These are phyloP conservation scores for Silurus aristotelis DNA, from an alignment of 2,797 vertebrate genomes.

Conservation along the genomic window DNA sequence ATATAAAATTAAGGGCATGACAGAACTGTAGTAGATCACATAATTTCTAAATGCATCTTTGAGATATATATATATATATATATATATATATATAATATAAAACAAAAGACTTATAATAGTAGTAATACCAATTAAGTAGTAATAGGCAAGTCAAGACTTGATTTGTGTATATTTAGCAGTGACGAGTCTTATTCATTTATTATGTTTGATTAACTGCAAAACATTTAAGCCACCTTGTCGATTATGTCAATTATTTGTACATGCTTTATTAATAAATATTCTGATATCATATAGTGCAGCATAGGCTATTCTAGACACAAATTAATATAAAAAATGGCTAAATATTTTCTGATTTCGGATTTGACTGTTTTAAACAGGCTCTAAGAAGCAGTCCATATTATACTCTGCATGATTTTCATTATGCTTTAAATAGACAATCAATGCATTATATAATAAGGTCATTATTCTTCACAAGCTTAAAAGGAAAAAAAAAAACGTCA, in stretches of 20 bases:
- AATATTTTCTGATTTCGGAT: not conserved
- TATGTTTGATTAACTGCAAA: not conserved
- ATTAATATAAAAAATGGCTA: not conserved
- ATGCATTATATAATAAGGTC: too few species aligned
- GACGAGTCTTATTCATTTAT: not conserved
- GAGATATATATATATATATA: too few species aligned
- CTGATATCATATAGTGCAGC: not conserved
- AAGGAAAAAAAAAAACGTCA: not conserved
- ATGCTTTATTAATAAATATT: not conserved
- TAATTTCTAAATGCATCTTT: not conserved
- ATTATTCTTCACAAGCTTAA: not conserved
- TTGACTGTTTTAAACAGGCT: not conserved
- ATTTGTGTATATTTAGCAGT: not conserved
- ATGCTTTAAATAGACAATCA: not conserved
- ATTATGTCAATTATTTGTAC: not conserved
- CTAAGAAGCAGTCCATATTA: not conserved
- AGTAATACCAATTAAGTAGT: not conserved
- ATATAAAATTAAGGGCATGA: not conserved
- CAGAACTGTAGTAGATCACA: not conserved
- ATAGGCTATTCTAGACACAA: not conserved
- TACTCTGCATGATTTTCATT: not conserved
- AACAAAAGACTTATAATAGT: not conserved
- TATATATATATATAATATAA: too few species aligned
- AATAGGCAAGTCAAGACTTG: not conserved
- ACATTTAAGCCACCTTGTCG: not conserved